Evolutionary conservation across 2,888 invertebrate species (phyloP), one percentile per base, ranked within the genome.

Genomic region (Pachycephus smyrnensis): DNA sequence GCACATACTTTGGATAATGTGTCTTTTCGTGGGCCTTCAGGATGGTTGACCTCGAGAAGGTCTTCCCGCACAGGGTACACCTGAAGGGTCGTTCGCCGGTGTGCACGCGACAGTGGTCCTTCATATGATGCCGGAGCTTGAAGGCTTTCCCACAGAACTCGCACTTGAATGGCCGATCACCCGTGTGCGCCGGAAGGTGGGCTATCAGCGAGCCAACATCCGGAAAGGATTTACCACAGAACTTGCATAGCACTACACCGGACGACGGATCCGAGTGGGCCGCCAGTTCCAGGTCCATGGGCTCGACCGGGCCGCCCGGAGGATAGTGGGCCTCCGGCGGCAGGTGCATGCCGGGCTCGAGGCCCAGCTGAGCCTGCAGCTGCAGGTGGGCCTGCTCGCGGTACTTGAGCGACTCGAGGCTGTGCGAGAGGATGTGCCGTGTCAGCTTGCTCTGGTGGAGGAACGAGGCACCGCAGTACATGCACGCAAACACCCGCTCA

Each of bases 121-220:
- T 97, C 97, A 97, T 97, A 93, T 97, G 97, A 92, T 97, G 97
- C 82, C 97, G 94, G 90, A 97, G 93, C 92, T 97, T 97, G 94
- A 97, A 97, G 87, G 97, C 97, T 93, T 97, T 97, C 84, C 97
- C 97, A 92, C 97, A 97, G 93, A 97, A 97, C 92, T 97, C 97
- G 93, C 97, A 97, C 93, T 97, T 97, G 93, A 97, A 97, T 80
- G 97, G 97, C 89, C 97, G 93, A 91, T 97, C 97, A 84, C 97
- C 97, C 80, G 97, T 97, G 92, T 97, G 97, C 84, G 96, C 96
- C 81, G 97, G 97, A 90, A 97, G 93, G 92, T 97, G 97, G 85
- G 96, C 95, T 91, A 97, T 97, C 88, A 97, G 94, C 84, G 97
- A 96, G 84, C 96, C 95, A 84, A 97, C 97, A 92, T 97, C 97